Percentiles rank a stretch among this genome's conserved stretches.
phyloP scores from a whole-genome alignment of 2,797 vertebrate species.

The Platalea minor region DNA sequence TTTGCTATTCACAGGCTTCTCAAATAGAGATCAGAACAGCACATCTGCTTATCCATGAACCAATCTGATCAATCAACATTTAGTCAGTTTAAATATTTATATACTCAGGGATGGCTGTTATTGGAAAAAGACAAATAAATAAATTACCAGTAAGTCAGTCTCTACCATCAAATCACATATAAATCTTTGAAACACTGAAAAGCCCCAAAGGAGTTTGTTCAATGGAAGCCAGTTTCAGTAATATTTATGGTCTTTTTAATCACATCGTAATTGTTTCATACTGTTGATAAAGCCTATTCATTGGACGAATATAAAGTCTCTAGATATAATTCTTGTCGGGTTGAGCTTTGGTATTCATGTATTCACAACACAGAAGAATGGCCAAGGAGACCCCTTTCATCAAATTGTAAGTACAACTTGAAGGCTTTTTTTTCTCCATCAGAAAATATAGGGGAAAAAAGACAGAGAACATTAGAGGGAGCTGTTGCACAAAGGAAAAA shows the following conservation, averaged over 20 bases:
- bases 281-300: background rate
- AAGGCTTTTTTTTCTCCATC: background rate
- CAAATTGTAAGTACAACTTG: background rate
- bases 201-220: background rate
- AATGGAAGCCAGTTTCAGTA: background rate
- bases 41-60: background rate
- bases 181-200: background rate
- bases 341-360: background rate
- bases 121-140: background rate
- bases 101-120: background rate
- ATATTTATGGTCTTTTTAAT: background rate
- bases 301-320: background rate
- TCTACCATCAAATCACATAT: background rate
- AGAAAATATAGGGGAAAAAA: background rate
- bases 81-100: background rate
- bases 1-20: background rate
- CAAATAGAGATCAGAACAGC: background rate
- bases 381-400: background rate
- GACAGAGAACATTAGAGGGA: slow-evolving; percentile 70
- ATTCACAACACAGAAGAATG: background rate
- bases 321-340: background rate
- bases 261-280: background rate
- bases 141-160: background rate
- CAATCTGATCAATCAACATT: background rate
- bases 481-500: slow-evolving; percentile 72